Evolutionary conservation across 2,888 invertebrate species (phyloP), one percentile per base, ranked within the genome.

Genomic region (Parnassius orleans): DNA sequence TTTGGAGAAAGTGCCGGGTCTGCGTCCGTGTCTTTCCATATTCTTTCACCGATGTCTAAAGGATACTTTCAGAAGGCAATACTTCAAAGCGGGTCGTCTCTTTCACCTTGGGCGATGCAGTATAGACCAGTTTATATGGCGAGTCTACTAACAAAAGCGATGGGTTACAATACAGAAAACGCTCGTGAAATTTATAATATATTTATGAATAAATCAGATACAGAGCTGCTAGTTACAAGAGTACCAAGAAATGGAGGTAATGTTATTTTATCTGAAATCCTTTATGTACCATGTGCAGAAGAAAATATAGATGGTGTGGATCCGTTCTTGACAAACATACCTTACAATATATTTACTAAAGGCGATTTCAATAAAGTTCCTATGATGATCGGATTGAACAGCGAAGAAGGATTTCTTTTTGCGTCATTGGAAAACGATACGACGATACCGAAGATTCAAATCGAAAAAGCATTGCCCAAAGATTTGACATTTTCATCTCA

Each of bases 1-100:
- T 86, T 89, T 63, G 90, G 90, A 0, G 89, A 89, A 66, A 90
- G 90, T 53, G 90, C 90, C 60, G 90, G 90, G 1, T 81, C 74
- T 0, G 73, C 79, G 0, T 81, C 90, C 0, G 83, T 87, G 1
- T 87, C 90, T 0, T 84, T 72, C 14, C 88, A 87, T 15, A 55
- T 87, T 2, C 65, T 87, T 0, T 89, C 90, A 2, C 81, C 82
- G 0, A 84, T 86, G 84, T 83, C 89, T 0, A 84, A 77, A 67
- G 88, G 87, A 0, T 70, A 88, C 0, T 90, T 89, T 57, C 85
- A 88, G 52, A 87, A 79, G 73, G 89, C 82, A 1, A 88, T 90
- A 12, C 67, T 80, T 33, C 84, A 89, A 63, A 89, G 90, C 65
- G 90, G 90, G 2, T 89, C 90, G 0, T 78, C 87, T 0, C 59